Percentiles rank a stretch among this genome's conserved stretches.
Evolutionary conservation across 1,140 invertebrate genomes (phyloP).

Genomic region (Drosophila pandora): DNA sequence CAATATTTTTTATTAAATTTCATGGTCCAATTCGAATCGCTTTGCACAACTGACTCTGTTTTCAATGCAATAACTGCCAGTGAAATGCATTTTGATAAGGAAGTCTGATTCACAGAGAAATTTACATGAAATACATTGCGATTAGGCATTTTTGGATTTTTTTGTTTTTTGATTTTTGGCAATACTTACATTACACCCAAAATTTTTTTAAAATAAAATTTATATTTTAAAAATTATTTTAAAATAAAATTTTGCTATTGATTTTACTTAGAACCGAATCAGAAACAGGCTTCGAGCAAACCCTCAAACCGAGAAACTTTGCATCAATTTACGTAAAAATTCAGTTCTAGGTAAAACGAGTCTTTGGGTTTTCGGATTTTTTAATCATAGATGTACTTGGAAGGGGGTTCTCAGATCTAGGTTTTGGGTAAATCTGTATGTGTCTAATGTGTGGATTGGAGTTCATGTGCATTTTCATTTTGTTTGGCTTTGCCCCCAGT

Average conservation of each 20-base stretch:
- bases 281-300: conserved; percentile 27
- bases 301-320: conserved; percentile 26
- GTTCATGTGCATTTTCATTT: conserved; percentile 32
- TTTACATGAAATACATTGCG: conserved; percentile 70
- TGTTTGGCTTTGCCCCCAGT: conserved; percentile 60
- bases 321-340: conserved; percentile 37
- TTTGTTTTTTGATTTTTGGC: conserved; percentile 51
- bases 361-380: conserved; percentile 60
- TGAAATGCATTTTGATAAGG: conserved; percentile 29
- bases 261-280: conserved; percentile 77
- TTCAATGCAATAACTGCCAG: conserved; percentile 16
- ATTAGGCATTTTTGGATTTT: conserved; percentile 35
- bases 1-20: conserved; percentile 22
- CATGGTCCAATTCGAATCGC: conserved; percentile 22
- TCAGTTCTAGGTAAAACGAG: conserved; percentile 81
- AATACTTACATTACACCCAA: conserved; percentile 84
- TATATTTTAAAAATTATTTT: conserved; percentile 84
- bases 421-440: conserved; percentile 23
- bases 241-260: conserved; percentile 84
- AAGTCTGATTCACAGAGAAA: conserved; percentile 50
- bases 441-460: conserved; percentile 15
- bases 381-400: conserved; percentile 15
- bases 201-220: conserved; percentile 84
- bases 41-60: conserved; percentile 39
- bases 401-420: conserved; percentile 20